These are phyloP conservation scores for Saxidomus purpurata DNA, from an alignment of 1,140 invertebrate genomes.

Conservation along the genomic window DNA sequence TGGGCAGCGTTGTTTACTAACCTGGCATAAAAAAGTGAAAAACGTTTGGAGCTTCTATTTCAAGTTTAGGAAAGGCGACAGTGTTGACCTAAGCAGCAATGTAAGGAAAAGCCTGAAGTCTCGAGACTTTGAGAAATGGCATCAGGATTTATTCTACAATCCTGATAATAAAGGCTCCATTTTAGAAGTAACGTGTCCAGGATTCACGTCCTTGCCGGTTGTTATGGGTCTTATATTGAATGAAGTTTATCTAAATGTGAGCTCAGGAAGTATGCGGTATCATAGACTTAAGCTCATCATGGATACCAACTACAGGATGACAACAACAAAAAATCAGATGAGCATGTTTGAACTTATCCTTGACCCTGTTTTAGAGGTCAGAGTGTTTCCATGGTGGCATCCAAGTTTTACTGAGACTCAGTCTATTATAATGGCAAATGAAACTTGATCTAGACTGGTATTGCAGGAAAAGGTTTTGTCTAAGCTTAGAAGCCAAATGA, in stretches of 20 bases:
- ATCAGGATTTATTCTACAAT: constrained; percentile 60
- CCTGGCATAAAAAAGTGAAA: constrained; percentile 56
- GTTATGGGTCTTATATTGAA: constrained; percentile 60
- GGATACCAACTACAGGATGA: constrained; percentile 22
- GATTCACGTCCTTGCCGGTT: constrained; percentile 10
- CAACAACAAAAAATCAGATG: constrained; percentile 22
- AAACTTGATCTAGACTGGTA: constrained; percentile 16
- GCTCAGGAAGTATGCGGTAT: constrained; percentile 49
- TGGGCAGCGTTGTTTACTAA: constrained; percentile 52
- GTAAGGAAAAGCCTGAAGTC: constrained; percentile 7
- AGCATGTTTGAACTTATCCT: constrained; percentile 47
- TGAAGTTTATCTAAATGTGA: constrained; percentile 54
- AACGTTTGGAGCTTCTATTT: constrained; percentile 64
- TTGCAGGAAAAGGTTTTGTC: too few species aligned
- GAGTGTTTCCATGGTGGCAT: constrained; percentile 59
- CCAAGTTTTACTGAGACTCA: constrained; percentile 37
- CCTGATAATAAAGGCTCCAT: constrained; percentile 29
- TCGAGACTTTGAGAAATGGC: constrained; percentile 48
- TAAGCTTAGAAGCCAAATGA: too few species aligned
- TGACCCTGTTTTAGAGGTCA: constrained; percentile 60
- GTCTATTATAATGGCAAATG: constrained; percentile 13
- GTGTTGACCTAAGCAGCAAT: constrained; percentile 46
- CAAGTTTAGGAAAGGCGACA: constrained; percentile 51
- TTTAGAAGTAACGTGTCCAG: constrained; percentile 58
- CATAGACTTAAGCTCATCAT: constrained; percentile 54